Percentiles rank a stretch among this genome's conserved stretches.
These are phyloP conservation scores for Phenacoccus solenopsis DNA, from an alignment of 1,140 invertebrate genomes.

Conservation along the genomic window DNA sequence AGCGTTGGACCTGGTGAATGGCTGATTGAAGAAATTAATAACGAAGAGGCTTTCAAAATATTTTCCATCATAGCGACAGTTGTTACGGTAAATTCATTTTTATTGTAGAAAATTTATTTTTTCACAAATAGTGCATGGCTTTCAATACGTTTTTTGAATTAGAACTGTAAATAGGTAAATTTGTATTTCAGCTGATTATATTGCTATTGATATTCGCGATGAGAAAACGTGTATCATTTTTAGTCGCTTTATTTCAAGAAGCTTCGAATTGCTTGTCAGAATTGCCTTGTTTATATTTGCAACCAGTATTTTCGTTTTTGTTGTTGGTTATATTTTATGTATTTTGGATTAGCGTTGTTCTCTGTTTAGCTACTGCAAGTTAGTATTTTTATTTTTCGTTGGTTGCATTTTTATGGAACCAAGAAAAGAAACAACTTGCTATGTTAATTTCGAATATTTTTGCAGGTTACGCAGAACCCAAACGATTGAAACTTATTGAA, in stretches of 20 bases:
- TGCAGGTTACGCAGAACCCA: conserved; percentile 37
- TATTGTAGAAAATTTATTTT: too few relatives aligned
- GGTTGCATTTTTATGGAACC: background rate
- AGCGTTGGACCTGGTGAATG: conserved; percentile 40
- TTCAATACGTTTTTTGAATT: too few relatives aligned
- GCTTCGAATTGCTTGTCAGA: conserved; percentile 70
- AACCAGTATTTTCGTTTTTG: conserved; percentile 74
- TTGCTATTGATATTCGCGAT: conserved; percentile 64
- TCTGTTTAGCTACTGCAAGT: conserved; percentile 56
- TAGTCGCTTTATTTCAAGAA: conserved; percentile 73
- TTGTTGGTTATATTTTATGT: conserved; percentile 63
- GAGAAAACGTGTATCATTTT: conserved; percentile 62
- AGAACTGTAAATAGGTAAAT: background rate
- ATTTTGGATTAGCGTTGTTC: conserved; percentile 71
- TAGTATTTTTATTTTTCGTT: conserved; percentile 33
- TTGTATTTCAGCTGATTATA: conserved; percentile 54
- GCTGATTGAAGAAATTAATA: conserved; percentile 66
- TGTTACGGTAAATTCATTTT: conserved; percentile 53
- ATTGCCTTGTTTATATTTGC: conserved; percentile 72
- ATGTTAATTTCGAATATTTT: conserved; percentile 18
- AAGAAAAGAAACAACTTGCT: background rate
- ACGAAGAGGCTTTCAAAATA: conserved; percentile 69
- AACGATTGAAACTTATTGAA: conserved; percentile 34
- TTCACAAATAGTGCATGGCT: too few relatives aligned
- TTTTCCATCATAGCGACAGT: conserved; percentile 79